Evolutionary conservation across 2,113 vertebrate genomes (phyloP), one percentile per base, ranked within the genome.

Genomic region (Turdus rufiventris): DNA sequence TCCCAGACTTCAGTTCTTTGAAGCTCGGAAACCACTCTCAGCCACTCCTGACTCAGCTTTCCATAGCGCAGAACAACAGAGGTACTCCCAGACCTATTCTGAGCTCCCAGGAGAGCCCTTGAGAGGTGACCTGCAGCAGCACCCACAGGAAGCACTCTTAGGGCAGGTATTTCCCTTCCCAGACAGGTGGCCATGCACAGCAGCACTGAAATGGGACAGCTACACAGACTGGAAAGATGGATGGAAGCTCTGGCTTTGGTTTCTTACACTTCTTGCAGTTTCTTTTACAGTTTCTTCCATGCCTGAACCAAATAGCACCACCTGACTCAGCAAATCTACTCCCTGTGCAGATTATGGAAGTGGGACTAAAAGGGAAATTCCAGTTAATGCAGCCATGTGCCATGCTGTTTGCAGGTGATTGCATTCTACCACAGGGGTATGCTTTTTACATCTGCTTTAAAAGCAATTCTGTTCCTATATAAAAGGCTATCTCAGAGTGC

Each of bases 1-100:
- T 93, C 89, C 94, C 75, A 92, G 63, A 58, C 86, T 86, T 63
- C 51, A 85, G 86, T 48, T 50, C 87, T 86, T 34, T 73, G 80
- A 92, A 89, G 73, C 70, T 79, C 47, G 23, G 74, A 94, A 95
- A 79, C 28, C 62, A 58, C 73, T 73, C 38, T 51, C 15, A 45
- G 48, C 76, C 73, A 50, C 70, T 85, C 81, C 67, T 6, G 9
- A 42, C 78, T 75, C 91, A 79, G 58, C 65, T 91, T 85, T 89
- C 70, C 85, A 23, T 19, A 12, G 9, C 18, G 42, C 43, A 76
- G 47, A 50, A 58, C 45, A 82, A 57, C 47, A 40, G 48, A 87
- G 34, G 33, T 29, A 18, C 53, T 42, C 61, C 61, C 68, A 72
- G 68, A 51, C 36, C 28, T 81, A 11, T 57, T 65, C 73, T 57